These are phyloP conservation scores for Scrobipalpa costella DNA, from an alignment of 2,888 invertebrate species.

Conservation along the genomic window DNA sequence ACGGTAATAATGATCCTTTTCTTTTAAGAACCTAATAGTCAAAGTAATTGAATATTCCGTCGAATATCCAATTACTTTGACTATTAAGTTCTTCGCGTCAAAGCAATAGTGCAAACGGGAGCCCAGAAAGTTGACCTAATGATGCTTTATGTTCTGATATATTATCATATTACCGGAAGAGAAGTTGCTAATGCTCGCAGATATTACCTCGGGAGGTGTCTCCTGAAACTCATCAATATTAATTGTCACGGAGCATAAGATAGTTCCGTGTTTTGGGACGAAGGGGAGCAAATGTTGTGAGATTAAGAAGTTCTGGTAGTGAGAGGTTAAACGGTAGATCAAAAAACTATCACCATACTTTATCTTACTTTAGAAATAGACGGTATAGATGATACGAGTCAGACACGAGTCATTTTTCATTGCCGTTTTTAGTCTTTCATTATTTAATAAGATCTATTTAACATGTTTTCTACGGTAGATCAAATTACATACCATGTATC, in stretches of 20 bases:
- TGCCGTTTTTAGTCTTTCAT: too few relatives aligned
- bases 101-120: not conserved
- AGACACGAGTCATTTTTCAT: too few relatives aligned
- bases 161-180: slow-evolving; percentile 53
- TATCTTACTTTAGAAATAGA: not conserved
- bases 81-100: too few relatives aligned
- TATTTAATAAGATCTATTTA: too few relatives aligned
- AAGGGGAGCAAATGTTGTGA: not conserved
- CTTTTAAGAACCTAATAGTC: too few relatives aligned
- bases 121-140: slow-evolving; percentile 45
- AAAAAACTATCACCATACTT: not conserved
- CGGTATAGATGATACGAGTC: too few relatives aligned
- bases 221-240: slow-evolving; percentile 23
- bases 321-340: not conserved
- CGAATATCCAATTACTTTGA: too few relatives aligned
- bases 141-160: slow-evolving; percentile 65
- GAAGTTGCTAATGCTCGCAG: slow-evolving; percentile 5
- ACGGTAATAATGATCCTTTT: too few relatives aligned
- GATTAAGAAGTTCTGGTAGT: not conserved
- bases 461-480: too few relatives aligned
- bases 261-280: not conserved
- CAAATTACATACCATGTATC: too few relatives aligned
- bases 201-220: slow-evolving; percentile 23
- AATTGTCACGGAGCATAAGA: slow-evolving; percentile 20
- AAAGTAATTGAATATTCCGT: too few relatives aligned